Percentiles rank a stretch among this genome's conserved stretches.
These are phyloP conservation scores for Neoseiulus cucumeris DNA, from an alignment of 1,140 invertebrate genomes.

Conservation along the genomic window DNA sequence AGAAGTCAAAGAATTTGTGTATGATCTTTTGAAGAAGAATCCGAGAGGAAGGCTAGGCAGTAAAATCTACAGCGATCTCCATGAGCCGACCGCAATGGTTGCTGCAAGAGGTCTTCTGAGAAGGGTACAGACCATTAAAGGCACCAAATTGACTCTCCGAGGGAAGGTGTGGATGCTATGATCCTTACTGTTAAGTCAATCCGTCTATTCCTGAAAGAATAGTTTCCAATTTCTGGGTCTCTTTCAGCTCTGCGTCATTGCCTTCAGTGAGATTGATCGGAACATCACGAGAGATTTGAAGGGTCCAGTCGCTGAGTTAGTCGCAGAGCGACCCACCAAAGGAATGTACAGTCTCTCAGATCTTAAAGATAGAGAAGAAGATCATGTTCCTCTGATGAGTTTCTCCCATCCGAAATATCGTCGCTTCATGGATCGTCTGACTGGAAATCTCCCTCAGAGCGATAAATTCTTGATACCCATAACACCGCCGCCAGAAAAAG, in stretches of 20 bases:
- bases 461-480: background rate
- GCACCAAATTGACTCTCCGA: background rate
- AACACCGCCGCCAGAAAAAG: background rate
- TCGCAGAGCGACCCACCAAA: background rate
- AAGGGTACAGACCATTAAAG: background rate
- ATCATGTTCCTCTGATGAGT: background rate
- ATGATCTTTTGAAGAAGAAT: constrained; percentile 6
- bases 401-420: background rate
- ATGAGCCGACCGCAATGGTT: background rate
- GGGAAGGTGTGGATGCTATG: background rate
- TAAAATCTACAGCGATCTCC: background rate
- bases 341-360: background rate
- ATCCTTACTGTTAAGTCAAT: background rate
- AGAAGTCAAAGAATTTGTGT: constrained; percentile 1
- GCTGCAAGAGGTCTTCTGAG: background rate
- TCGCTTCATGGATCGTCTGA: background rate
- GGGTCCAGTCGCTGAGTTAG: background rate
- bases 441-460: background rate
- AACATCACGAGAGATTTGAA: background rate
- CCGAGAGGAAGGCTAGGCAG: background rate
- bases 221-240: no score
- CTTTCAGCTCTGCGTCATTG: background rate
- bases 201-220: no score
- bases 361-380: background rate
- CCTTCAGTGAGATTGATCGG: background rate